A percentile compares a stretch with the other conserved stretches of the same genome.
These are phyloP conservation scores for Mythimna pallens DNA, from an alignment of 2,888 invertebrate species.

Conservation along the genomic window DNA sequence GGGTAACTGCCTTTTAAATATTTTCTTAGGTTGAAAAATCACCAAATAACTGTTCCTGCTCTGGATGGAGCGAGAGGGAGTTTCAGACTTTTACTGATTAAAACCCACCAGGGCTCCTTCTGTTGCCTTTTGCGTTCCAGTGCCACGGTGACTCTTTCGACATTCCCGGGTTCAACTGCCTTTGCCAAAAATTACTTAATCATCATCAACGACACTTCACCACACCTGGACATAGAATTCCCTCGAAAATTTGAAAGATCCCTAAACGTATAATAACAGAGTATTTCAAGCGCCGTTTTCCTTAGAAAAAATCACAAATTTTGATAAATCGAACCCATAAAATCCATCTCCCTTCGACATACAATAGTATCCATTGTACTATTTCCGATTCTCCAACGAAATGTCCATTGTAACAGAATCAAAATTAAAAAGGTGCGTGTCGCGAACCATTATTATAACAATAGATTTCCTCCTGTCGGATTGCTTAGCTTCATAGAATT, in stretches of 20 bases:
- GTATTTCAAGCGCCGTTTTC: background rate
- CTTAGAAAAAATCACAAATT: background rate
- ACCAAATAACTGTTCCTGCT: no score
- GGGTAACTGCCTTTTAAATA: no score
- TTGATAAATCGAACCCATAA: constrained; percentile 8
- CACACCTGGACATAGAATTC: background rate
- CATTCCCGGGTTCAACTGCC: background rate
- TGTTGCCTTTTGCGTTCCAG: no score
- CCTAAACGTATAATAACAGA: background rate
- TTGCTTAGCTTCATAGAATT: constrained; percentile 45
- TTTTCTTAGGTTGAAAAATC: no score
- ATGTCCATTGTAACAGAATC: constrained; percentile 39
- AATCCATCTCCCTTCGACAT: constrained; percentile 16
- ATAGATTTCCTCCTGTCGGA: constrained; percentile 48
- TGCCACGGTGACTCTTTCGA: no score
- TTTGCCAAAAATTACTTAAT: background rate
- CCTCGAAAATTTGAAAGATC: background rate
- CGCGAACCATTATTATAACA: constrained; percentile 45
- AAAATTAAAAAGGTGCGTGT: constrained; percentile 57
- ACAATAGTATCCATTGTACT: constrained; percentile 20
- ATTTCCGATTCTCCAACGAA: constrained; percentile 16
- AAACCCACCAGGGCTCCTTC: no score
- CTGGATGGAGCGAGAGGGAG: no score
- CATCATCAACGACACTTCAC: background rate
- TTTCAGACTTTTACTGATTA: no score